Percentiles rank a stretch among this genome's conserved stretches.
These are phyloP conservation scores for Mesocricetus auratus DNA, from an alignment of 2,113 vertebrate species.

Conservation along the genomic window DNA sequence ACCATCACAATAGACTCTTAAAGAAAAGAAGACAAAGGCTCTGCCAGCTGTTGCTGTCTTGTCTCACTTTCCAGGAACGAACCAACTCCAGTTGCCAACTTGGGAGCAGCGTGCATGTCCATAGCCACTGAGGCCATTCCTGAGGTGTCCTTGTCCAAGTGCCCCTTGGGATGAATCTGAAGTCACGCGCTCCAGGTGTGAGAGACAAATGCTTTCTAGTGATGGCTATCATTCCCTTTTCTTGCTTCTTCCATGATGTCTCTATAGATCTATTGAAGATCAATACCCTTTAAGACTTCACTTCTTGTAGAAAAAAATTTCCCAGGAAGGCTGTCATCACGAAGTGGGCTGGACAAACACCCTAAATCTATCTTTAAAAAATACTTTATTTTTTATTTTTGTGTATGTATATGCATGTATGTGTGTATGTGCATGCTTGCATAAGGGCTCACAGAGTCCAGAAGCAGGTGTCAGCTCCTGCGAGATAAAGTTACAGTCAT, in stretches of 20 bases:
- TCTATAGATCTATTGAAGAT: constrained; percentile 3
- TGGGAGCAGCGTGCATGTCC: neutral
- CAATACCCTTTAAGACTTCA: neutral
- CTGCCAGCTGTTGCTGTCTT: constrained; percentile 6
- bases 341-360: neutral
- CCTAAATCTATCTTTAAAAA: too few species aligned
- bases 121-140: neutral
- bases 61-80: constrained; percentile 17
- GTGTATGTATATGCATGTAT: neutral
- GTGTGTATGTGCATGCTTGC: neutral
- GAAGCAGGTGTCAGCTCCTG: neutral
- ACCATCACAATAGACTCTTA: constrained; percentile 40
- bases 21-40: constrained; percentile 52
- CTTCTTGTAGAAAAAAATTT: neutral
- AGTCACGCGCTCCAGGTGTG: constrained; percentile 40
- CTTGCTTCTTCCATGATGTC: constrained; percentile 7
- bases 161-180: constrained; percentile 17
- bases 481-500: neutral
- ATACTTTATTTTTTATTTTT: neutral
- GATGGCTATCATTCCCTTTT: neutral
- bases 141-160: neutral
- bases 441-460: neutral
- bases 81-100: neutral
- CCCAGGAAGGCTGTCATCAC: neutral
- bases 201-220: neutral